Percentiles rank a stretch among this genome's conserved stretches.
Conservation (phyloP, 1,140 invertebrate species). For the Leptinotarsa defecta region DNA sequence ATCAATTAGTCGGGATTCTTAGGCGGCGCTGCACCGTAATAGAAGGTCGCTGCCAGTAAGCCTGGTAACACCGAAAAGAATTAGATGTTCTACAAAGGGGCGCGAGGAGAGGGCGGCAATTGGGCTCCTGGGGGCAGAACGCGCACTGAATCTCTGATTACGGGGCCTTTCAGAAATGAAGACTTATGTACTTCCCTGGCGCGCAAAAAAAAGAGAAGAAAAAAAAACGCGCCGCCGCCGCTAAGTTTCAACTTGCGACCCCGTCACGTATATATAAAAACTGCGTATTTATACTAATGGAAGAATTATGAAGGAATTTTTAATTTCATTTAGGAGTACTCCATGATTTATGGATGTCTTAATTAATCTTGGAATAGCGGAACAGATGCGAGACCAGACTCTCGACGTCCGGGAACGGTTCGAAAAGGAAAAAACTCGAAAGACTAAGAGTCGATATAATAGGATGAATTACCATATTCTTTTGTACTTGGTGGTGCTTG, state of each 20-base stretch:
- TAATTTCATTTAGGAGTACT: slow-evolving; percentile 41
- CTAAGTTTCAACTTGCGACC: neutral
- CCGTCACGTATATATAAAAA: slow-evolving; percentile 13
- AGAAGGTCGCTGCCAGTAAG: slow-evolving; percentile 32
- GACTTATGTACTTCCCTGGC: slow-evolving; percentile 32
- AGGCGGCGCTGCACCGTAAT: slow-evolving; percentile 35
- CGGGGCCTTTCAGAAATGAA: slow-evolving; percentile 32
- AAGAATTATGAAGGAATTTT: slow-evolving; percentile 47
- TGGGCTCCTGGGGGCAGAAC: slow-evolving; percentile 26
- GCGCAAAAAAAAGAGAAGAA: slow-evolving; percentile 1
- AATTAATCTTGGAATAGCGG: slow-evolving; percentile 44
- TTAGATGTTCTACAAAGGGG: slow-evolving; percentile 14
- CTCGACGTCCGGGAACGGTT: slow-evolving; percentile 4
- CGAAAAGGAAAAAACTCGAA: neutral
- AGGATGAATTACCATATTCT: slow-evolving; percentile 25
- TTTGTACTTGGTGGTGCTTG: slow-evolving; percentile 13
- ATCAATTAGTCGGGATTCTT: slow-evolving; percentile 44
- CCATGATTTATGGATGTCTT: slow-evolving; percentile 45
- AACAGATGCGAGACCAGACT: slow-evolving; percentile 35
- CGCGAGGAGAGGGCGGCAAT: slow-evolving; percentile 27
- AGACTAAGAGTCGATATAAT: slow-evolving; percentile 20
- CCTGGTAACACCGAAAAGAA: slow-evolving; percentile 31
- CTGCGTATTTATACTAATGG: slow-evolving; percentile 44
- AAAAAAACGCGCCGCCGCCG: slow-evolving; percentile 1
- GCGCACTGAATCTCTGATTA: slow-evolving; percentile 37